Percentiles rank a stretch among this genome's conserved stretches.
Evolutionary conservation across 2,797 vertebrate genomes (phyloP).

Genomic region (Sebastes iracundus): DNA sequence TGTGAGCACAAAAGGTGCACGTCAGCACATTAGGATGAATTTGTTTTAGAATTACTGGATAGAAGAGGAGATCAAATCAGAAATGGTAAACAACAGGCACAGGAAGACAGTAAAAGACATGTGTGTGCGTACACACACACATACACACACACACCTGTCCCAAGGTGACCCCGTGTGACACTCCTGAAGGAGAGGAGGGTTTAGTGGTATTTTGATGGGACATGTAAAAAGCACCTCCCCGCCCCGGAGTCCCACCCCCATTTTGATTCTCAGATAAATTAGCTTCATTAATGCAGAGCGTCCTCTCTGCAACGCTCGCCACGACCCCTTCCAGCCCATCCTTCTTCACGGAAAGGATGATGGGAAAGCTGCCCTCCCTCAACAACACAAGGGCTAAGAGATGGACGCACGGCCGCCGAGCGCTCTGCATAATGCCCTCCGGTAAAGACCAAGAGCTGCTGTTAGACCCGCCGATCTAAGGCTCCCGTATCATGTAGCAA

Average conservation of each 20-base stretch:
- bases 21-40: constrained; percentile 7
- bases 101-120: background rate
- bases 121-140: background rate
- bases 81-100: constrained; percentile 10
- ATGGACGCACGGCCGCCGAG: constrained; percentile 27
- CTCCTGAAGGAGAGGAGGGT: constrained; percentile 69
- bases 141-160: constrained; percentile 54
- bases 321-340: constrained; percentile 60
- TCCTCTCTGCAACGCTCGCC: constrained; percentile 57
- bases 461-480: constrained; percentile 46
- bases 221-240: constrained; percentile 64
- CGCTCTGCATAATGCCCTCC: constrained; percentile 62
- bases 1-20: background rate
- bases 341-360: constrained; percentile 71
- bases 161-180: constrained; percentile 74
- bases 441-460: constrained; percentile 35
- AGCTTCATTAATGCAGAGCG: constrained; percentile 74
- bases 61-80: constrained; percentile 1
- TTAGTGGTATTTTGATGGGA: constrained; percentile 79
- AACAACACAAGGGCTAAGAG: constrained; percentile 51
- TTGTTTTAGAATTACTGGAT: background rate
- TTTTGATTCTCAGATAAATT: constrained; percentile 78
- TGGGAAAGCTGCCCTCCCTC: constrained; percentile 67
- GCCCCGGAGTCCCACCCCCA: constrained; percentile 57
- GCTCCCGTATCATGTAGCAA: constrained; percentile 65